These are phyloP conservation scores for Recurvirostra avosetta DNA, from an alignment of 2,113 vertebrate genomes.

Conservation along the genomic window DNA sequence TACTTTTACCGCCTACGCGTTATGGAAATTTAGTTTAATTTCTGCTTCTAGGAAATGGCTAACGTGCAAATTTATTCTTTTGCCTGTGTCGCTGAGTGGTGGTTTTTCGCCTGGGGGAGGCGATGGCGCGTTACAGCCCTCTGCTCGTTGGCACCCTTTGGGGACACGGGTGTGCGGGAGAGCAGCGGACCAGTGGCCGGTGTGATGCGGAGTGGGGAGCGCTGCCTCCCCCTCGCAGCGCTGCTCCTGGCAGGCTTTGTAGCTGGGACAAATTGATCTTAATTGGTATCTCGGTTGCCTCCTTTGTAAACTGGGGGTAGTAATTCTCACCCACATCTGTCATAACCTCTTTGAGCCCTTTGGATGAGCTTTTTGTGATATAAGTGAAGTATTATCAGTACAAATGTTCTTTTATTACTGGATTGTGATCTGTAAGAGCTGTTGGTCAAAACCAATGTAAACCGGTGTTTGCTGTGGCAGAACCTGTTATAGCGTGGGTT, in stretches of 20 bases:
- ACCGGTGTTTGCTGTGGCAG: background rate
- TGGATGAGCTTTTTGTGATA: background rate
- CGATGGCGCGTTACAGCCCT: background rate
- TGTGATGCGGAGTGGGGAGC: background rate
- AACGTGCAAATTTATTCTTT: background rate
- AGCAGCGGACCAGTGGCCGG: background rate
- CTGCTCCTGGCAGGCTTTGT: background rate
- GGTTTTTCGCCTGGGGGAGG: background rate
- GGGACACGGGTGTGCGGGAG: accelerated
- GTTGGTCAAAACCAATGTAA: accelerated
- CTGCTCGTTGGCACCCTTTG: background rate
- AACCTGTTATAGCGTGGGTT: background rate
- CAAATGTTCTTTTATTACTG: background rate
- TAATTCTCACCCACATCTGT: background rate
- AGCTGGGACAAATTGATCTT: background rate
- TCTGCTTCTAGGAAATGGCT: background rate
- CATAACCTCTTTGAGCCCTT: background rate
- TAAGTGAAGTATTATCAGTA: background rate
- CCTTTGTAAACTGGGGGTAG: background rate
- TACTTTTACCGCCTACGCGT: background rate
- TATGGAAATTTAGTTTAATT: background rate
- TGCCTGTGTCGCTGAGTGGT: background rate
- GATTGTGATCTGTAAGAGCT: background rate
- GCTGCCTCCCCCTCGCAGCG: background rate
- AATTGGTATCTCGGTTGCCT: accelerated